phyloP scores from a whole-genome alignment of 2,113 vertebrate genomes.

The Aramus guarauna region DNA sequence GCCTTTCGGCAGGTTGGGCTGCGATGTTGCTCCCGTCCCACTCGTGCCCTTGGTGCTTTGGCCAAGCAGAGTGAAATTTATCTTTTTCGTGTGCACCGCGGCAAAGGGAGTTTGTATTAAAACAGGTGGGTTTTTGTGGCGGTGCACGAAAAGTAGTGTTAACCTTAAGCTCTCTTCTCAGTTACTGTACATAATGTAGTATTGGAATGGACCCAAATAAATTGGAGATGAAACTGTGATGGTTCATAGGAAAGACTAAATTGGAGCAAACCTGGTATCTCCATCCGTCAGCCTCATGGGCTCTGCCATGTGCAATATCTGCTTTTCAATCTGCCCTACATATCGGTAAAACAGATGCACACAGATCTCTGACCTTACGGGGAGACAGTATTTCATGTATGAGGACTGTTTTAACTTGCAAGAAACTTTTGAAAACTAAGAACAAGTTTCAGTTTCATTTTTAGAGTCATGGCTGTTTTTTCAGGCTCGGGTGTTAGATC shows the following conservation, averaged over 20 bases:
- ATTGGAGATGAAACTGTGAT: background rate
- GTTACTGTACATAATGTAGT: rapidly evolving
- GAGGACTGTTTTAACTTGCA: background rate
- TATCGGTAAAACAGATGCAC: background rate
- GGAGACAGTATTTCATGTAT: rapidly evolving
- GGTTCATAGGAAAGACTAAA: background rate
- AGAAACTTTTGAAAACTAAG: background rate
- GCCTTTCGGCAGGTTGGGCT: background rate
- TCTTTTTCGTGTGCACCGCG: rapidly evolving
- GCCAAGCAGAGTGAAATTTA: background rate
- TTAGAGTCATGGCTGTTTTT: background rate
- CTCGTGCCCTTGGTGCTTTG: background rate
- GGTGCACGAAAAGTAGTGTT: rapidly evolving
- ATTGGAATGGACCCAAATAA: background rate
- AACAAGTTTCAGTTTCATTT: background rate
- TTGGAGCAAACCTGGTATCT: background rate
- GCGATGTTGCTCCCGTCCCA: rapidly evolving
- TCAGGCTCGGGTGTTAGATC: background rate
- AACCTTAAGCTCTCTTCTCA: background rate
- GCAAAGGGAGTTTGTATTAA: background rate
- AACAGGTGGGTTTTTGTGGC: background rate
- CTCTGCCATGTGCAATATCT: background rate
- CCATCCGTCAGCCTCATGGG: rapidly evolving
- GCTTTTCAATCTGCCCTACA: background rate
- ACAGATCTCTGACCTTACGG: rapidly evolving